These are phyloP conservation scores for Nothocercus nigrocapillus DNA, from an alignment of 2,113 vertebrate species.

Conservation along the genomic window DNA sequence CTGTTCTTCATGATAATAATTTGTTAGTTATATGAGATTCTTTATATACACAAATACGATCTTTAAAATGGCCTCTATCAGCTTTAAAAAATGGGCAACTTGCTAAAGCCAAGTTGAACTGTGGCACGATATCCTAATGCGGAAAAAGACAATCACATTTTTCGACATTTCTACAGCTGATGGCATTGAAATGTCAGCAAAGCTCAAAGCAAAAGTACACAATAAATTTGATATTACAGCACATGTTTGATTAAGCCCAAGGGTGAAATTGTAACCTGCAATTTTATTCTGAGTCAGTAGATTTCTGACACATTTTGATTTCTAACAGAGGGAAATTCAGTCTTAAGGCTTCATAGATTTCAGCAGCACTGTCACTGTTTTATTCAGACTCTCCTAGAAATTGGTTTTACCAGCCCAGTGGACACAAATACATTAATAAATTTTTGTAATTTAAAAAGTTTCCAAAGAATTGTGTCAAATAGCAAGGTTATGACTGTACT, in stretches of 20 bases:
- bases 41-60: slow-evolving; percentile 61
- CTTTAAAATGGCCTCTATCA: slow-evolving; percentile 62
- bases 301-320: slow-evolving; percentile 71
- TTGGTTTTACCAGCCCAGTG: slow-evolving; percentile 44
- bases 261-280: slow-evolving; percentile 65
- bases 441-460: slow-evolving; percentile 35
- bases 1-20: neutral
- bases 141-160: slow-evolving; percentile 70
- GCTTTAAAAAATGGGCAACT: slow-evolving; percentile 61
- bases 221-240: slow-evolving; percentile 71
- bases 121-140: slow-evolving; percentile 44
- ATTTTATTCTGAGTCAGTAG: slow-evolving; percentile 69
- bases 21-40: slow-evolving; percentile 17
- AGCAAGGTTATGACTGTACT: neutral
- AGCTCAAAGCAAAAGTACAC: slow-evolving; percentile 69
- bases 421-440: slow-evolving; percentile 25
- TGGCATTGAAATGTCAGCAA: slow-evolving; percentile 70
- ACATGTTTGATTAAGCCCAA: slow-evolving; percentile 74
- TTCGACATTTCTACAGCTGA: slow-evolving; percentile 67
- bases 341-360: slow-evolving; percentile 47
- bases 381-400: slow-evolving; percentile 44
- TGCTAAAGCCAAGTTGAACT: slow-evolving; percentile 52
- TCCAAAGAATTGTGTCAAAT: neutral
- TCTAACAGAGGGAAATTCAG: slow-evolving; percentile 51
- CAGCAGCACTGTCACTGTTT: slow-evolving; percentile 53